Base-by-base conservation (phyloP, 2,888 invertebrate genomes). In the Andrena chrysosceles region DNA sequence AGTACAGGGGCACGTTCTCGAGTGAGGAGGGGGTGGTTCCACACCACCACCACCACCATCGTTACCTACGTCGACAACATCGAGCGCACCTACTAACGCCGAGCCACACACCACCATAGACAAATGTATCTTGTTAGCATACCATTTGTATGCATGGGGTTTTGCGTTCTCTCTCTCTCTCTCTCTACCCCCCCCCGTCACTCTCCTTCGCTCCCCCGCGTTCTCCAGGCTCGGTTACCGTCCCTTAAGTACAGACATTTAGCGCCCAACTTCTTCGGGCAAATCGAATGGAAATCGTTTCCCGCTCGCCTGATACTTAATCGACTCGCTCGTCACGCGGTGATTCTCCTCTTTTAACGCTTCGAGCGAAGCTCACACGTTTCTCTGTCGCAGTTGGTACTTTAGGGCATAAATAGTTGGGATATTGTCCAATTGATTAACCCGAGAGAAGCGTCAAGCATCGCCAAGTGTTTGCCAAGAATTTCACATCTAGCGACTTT, bases 91-190 rank as follows among this genome's bases (percentile, higher is more conserved):
- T 71, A 83, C 81, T 83, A 87, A 89, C 84, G 83, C 72, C 64
- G 62, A 72, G 56, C 48, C 84, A 87, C 84, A 89, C 91, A 92
- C 90, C 89, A 88, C 91, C 92, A 91, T 93, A 92, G 93, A 93
- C 93, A 93, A 93, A 93, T 93, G 93, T 93, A 93, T 90, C 93
- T 93, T 93, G 92, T 93, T 93, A 93, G 93, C 93, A 93, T 93
- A 93, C 92, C 91, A 93, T 93, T 93, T 93, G 93, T 93, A 93
- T 93, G 93, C 93, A 93, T 93, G 93, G 93, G 92, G 91, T 93
- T 93, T 91, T 91, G 90, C 83, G 85, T 86, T 80, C 82, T 88
- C 79, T 81, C 79, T 79, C 84, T 62, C 60, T 74, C 77, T 59
- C 68, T 33, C 33, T 56, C 63, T n/a, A 23, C n/a, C n/a, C n/a